Evolutionary conservation across 1,140 invertebrate genomes (phyloP), one percentile per base, ranked within the genome.

Genomic region (Pogonomyrmex californicus): DNA sequence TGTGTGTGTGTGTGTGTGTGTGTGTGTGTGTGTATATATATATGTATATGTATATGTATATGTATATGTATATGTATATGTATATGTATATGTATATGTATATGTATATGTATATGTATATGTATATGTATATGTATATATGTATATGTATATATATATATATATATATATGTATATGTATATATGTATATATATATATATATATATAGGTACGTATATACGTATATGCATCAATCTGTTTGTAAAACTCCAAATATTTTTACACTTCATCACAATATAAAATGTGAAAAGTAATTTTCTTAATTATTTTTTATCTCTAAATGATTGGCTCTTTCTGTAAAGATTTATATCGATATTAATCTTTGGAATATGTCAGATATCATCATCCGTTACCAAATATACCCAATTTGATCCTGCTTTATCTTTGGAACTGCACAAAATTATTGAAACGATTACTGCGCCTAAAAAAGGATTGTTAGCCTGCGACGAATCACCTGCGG

Each of bases 401-500:
- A 49, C 87, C 1, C 92, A 98, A 95, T 97, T 98, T 65, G 97
- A 97, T 87, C 96, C 97, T 75, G 98, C 98, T 92, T 96, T 99
- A 83, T 98, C 99, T 95, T 96, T 98, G 93, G 99, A 99, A 96
- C 96, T 99, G 62, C 97, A 96, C 87, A 96, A 96, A 90, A 99
- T 99, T 92, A 98, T 99, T 60, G 96, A 98, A 89, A 96, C 97
- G 68, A 99, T 99, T 91, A 97, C 98, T 0, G 97, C 97, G 36
- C 97, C 98, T 33, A 99, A 99, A 91, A 99, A 99, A 95, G 98
- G 98, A 92, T 98, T 99, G 92, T 96, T 99, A 85, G 98, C 98
- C 87, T 98, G 98, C 91, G 98, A 98, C 95, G 98, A 98, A 94
- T 98, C 98, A 4, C 97, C 96, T 90, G 96, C 97, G n/a, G 98